These are phyloP conservation scores for Habropoda laboriosa DNA, from an alignment of 1,140 invertebrate species.

Conservation along the genomic window DNA sequence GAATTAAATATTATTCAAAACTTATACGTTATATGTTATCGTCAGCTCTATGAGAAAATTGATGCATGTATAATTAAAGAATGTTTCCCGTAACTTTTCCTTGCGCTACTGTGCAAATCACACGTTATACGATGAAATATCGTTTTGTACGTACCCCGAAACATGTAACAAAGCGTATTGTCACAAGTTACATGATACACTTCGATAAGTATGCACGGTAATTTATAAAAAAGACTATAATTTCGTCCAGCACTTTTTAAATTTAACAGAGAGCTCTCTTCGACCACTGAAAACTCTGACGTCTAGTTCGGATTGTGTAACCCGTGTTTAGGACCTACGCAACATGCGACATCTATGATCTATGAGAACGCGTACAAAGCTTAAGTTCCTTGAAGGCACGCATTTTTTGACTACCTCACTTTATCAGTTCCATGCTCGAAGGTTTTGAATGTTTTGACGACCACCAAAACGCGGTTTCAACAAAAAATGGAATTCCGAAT, in stretches of 20 bases:
- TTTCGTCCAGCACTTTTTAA: background rate
- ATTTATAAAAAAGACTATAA: background rate
- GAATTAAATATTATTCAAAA: too few species aligned
- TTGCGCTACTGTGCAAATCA: background rate
- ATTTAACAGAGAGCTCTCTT: background rate
- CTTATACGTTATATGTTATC: background rate
- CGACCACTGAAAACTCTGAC: background rate
- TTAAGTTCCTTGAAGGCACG: background rate
- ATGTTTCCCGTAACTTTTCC: background rate
- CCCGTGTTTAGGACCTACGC: background rate
- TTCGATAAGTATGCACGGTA: background rate
- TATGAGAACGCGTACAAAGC: background rate
- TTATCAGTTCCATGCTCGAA: background rate
- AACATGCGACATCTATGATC: constrained; percentile 23
- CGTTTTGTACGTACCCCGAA: too few species aligned
- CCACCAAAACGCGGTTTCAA: background rate
- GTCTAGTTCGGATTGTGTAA: background rate
- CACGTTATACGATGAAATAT: background rate
- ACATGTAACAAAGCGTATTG: background rate
- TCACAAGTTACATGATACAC: background rate
- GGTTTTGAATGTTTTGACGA: background rate
- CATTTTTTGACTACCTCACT: background rate
- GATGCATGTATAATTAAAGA: background rate
- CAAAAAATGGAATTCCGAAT: too few species aligned
- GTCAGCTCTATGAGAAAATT: background rate